Conservation (phyloP, 2,888 invertebrate species). For the Eupithecia centaureata region DNA sequence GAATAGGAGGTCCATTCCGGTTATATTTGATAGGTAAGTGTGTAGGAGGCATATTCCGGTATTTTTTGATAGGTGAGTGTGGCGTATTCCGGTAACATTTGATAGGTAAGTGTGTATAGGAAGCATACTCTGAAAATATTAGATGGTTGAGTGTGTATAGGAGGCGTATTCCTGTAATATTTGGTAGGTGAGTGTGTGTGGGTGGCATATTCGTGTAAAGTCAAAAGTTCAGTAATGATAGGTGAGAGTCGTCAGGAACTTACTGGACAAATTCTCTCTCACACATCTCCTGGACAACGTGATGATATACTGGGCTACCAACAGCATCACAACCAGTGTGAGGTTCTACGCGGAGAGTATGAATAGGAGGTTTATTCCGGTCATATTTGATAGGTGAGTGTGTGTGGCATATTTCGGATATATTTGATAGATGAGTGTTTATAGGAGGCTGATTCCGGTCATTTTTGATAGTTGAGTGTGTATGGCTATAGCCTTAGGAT, state of each 20-base stretch:
- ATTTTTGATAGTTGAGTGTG: slow-evolving; percentile 45
- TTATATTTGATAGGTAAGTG: slow-evolving; percentile 64
- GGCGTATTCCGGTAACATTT: background rate
- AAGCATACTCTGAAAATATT: too few species aligned
- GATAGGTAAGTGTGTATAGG: slow-evolving; percentile 48
- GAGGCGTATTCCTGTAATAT: slow-evolving; percentile 47
- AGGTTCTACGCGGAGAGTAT: slow-evolving; percentile 86
- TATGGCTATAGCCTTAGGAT: too few species aligned
- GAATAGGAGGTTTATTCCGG: slow-evolving; percentile 51
- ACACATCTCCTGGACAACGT: slow-evolving; percentile 80
- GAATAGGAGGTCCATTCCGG: slow-evolving; percentile 51
- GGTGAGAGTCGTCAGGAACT: slow-evolving; percentile 86
- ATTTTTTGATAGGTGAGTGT: background rate
- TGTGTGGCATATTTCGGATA: background rate
- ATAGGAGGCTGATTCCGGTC: slow-evolving; percentile 36
- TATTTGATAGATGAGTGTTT: slow-evolving; percentile 55
- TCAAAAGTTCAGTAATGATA: too few species aligned
- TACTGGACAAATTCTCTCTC: slow-evolving; percentile 74
- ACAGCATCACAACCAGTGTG: slow-evolving; percentile 76
- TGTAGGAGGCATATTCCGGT: background rate
- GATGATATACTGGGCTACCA: slow-evolving; percentile 83
- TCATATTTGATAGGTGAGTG: slow-evolving; percentile 64
- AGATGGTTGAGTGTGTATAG: slow-evolving; percentile 70
- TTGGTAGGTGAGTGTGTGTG: too few species aligned
- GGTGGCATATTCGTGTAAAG: too few species aligned